These are phyloP conservation scores for Centroberyx gerrardi DNA, from an alignment of 2,797 vertebrate species.

Conservation along the genomic window DNA sequence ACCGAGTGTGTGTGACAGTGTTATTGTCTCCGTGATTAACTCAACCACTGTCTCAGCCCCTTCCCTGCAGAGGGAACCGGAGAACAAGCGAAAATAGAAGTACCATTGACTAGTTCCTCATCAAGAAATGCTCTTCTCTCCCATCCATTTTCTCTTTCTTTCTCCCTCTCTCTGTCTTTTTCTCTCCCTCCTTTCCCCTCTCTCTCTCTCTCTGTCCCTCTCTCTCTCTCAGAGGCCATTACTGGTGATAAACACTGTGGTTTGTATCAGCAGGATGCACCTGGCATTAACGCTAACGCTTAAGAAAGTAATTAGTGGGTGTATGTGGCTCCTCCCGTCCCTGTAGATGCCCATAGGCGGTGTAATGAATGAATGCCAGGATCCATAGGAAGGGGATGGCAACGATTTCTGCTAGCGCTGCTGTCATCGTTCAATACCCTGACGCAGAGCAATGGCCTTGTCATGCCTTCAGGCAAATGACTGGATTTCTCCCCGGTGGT, in stretches of 20 bases:
- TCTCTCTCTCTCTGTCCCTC: constrained; percentile 21
- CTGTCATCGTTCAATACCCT: constrained; percentile 76
- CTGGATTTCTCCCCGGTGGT: constrained; percentile 61
- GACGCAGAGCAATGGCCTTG: constrained; percentile 77
- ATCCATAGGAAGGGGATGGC: constrained; percentile 77
- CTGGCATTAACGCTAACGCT: constrained; percentile 82
- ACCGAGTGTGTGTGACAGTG: constrained; percentile 72
- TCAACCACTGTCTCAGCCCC: constrained; percentile 53
- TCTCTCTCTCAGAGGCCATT: constrained; percentile 74
- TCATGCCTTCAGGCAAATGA: constrained; percentile 69
- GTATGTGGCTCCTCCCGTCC: constrained; percentile 70
- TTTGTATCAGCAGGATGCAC: constrained; percentile 85
- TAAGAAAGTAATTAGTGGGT: constrained; percentile 85
- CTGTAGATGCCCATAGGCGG: constrained; percentile 76
- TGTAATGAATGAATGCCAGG: constrained; percentile 74
- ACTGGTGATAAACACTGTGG: constrained; percentile 82
- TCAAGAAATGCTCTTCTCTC: constrained; percentile 62
- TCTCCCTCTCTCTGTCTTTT: not conserved
- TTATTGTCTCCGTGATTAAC: constrained; percentile 80
- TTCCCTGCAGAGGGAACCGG: constrained; percentile 51
- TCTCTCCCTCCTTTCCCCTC: not conserved
- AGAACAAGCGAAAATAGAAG: constrained; percentile 64
- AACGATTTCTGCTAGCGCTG: constrained; percentile 65
- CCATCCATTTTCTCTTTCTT: not conserved
- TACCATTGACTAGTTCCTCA: constrained; percentile 63